Percentiles rank a stretch among this genome's conserved stretches.
phyloP scores from a whole-genome alignment of 2,888 invertebrate genomes.

The Pollenia labialis region DNA sequence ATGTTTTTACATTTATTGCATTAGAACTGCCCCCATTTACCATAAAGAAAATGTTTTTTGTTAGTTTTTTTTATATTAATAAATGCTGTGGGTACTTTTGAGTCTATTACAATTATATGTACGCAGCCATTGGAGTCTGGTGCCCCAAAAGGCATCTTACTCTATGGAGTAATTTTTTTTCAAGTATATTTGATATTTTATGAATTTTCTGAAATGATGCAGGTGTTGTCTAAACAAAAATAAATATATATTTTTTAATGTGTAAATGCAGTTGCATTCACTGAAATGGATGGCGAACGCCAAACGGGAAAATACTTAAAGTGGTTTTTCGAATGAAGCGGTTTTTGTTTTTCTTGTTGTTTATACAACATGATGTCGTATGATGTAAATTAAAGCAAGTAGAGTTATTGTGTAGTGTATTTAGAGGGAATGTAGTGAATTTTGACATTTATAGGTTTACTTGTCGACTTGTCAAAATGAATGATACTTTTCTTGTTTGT shows the following conservation, averaged over 20 bases:
- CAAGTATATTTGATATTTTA: constrained; percentile 49
- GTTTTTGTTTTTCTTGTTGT: background rate
- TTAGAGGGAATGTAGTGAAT: constrained; percentile 55
- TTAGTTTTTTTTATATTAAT: constrained; percentile 21
- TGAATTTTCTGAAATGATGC: constrained; percentile 69
- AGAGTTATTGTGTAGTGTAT: constrained; percentile 36
- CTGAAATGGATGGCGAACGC: constrained; percentile 9
- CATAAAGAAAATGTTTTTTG: constrained; percentile 4
- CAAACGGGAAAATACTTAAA: constrained; percentile 54
- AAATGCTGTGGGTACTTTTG: background rate
- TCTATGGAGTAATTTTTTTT: background rate
- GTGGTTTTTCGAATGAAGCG: background rate
- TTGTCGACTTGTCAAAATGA: constrained; percentile 75
- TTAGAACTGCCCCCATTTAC: constrained; percentile 35
- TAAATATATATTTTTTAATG: constrained; percentile 37
- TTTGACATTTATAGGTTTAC: constrained; percentile 75
- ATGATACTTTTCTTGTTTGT: constrained; percentile 63
- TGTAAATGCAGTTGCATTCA: constrained; percentile 56
- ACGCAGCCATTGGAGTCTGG: background rate
- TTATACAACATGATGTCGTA: constrained; percentile 19
- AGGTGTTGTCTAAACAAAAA: constrained; percentile 68
- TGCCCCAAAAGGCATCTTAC: background rate
- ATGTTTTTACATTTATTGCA: constrained; percentile 6
- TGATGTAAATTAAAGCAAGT: constrained; percentile 23
- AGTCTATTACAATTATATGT: background rate